Conservation (phyloP, 2,888 invertebrate species). For the Branchellion lobata region DNA sequence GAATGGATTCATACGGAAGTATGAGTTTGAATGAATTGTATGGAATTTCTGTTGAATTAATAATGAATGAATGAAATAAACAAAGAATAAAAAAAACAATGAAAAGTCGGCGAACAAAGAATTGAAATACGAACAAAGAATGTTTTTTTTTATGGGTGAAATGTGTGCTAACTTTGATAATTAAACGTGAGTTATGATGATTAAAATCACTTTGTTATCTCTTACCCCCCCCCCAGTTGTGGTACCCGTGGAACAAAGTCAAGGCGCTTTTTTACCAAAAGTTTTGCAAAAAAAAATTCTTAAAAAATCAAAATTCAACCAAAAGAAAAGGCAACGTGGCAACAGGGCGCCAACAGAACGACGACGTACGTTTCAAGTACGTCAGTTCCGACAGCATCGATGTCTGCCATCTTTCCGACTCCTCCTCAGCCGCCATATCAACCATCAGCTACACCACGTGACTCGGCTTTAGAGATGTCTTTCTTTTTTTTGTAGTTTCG, state of each 20-base stretch:
- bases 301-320: not conserved
- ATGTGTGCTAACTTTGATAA: too few relatives aligned
- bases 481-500: too few relatives aligned
- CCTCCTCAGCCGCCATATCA: not conserved
- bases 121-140: too few relatives aligned
- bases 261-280: too few relatives aligned
- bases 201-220: too few relatives aligned
- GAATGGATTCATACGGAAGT: too few relatives aligned
- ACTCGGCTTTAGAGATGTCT: too few relatives aligned
- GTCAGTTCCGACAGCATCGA: not conserved
- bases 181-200: too few relatives aligned
- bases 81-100: not conserved
- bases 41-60: not conserved
- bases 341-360: not conserved
- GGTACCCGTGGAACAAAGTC: not conserved
- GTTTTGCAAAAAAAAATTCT: not conserved
- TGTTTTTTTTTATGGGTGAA: too few relatives aligned
- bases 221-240: not conserved
- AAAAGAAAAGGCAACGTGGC: too few relatives aligned
- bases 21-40: too few relatives aligned
- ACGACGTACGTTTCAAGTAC: not conserved
- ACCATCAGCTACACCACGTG: not conserved
- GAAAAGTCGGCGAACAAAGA: too few relatives aligned
- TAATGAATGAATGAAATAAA: not conserved
- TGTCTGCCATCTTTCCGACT: not conserved